These are phyloP conservation scores for Phalacrocorax pelagicus DNA, from an alignment of 2,113 vertebrate species.

Conservation along the genomic window DNA sequence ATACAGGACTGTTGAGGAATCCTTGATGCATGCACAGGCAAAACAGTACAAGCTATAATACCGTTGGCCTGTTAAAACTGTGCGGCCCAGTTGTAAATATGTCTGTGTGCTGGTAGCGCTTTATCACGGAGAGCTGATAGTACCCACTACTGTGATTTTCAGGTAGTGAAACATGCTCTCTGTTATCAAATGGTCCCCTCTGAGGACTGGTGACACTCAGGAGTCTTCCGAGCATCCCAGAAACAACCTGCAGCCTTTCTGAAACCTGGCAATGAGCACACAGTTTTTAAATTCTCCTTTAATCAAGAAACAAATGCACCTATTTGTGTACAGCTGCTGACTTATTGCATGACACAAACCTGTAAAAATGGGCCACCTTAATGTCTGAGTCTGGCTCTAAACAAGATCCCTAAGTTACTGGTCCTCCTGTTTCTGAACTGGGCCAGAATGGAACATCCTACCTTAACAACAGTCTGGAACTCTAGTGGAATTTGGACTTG, in stretches of 20 bases:
- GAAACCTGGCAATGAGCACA: background rate
- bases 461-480: constrained; percentile 34
- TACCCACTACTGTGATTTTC: background rate
- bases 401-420: background rate
- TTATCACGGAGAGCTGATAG: background rate
- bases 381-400: background rate
- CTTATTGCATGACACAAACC: background rate
- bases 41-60: background rate
- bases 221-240: background rate
- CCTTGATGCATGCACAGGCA: background rate
- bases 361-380: background rate
- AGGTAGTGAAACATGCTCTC: background rate
- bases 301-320: background rate
- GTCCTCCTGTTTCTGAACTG: background rate
- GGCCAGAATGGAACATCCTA: constrained; percentile 36
- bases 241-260: background rate
- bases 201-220: background rate
- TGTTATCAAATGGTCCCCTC: background rate
- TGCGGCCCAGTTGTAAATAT: background rate
- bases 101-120: background rate
- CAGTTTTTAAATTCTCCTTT: background rate
- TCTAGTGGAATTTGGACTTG: background rate
- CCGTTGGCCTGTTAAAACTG: background rate
- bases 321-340: background rate
- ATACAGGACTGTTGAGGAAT: background rate